Evolutionary conservation across 2,113 vertebrate species (phyloP).

Genomic region (Chamaea fasciata): DNA sequence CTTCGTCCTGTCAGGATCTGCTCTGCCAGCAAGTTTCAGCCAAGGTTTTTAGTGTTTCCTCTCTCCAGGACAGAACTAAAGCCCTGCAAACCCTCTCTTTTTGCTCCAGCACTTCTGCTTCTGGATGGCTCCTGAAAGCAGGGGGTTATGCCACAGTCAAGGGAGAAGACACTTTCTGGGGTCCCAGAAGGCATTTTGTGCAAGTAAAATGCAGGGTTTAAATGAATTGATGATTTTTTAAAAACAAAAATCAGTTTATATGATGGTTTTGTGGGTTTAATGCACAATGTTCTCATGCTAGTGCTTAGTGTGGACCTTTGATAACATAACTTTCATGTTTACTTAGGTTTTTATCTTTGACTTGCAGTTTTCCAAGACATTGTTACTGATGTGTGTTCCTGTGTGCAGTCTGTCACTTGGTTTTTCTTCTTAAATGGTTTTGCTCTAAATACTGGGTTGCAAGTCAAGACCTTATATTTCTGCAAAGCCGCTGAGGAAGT

Average conservation of each 20-base stretch:
- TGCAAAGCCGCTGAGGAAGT: not conserved
- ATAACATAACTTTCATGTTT: not conserved
- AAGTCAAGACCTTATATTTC: not conserved
- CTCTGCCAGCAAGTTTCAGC: not conserved
- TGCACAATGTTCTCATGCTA: not conserved
- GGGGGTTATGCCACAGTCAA: rapidly evolving
- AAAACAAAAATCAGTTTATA: not conserved
- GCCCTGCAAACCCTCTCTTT: not conserved
- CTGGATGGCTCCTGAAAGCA: not conserved
- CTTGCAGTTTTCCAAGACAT: not conserved
- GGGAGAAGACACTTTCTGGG: not conserved
- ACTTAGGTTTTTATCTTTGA: not conserved
- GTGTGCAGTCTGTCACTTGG: not conserved
- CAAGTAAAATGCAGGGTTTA: not conserved
- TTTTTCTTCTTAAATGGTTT: not conserved
- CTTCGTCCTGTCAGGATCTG: not conserved
- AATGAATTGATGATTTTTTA: not conserved
- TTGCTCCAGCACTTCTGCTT: not conserved
- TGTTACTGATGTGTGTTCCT: not conserved
- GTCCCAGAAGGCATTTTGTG: not conserved
- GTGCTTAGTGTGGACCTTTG: not conserved
- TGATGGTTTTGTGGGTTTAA: not conserved
- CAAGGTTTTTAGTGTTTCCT: not conserved
- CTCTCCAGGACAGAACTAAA: not conserved
- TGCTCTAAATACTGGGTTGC: not conserved